Evolutionary conservation across 1,140 invertebrate species (phyloP), one percentile per base, ranked within the genome.

Genomic region (Mizuhopecten yessoensis): DNA sequence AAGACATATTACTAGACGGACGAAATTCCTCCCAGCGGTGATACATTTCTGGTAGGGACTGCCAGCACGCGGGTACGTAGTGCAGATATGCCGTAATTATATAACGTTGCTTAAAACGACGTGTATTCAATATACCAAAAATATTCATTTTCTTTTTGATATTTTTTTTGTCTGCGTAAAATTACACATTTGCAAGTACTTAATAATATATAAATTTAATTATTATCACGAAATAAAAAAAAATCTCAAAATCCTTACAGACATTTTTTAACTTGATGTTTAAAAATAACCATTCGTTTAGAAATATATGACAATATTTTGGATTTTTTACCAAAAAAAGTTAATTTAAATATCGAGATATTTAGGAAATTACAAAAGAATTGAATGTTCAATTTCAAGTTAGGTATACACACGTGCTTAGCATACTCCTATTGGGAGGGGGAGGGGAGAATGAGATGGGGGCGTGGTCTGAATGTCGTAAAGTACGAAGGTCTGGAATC

Each of bases 1-100:
- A 75, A 75, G 23, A 75, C 57, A n/a, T 75, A 75, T 75, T 75
- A 75, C 57, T 29, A n/a, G 57, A 75, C 17, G n/a, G 57, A 75
- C 29, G n/a, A 75, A 75, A 75, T 75, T 75, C 57, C 17, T 75
- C 42, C 42, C 42, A 45, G 10, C 17, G 42, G 17, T 45, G 42
- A 45, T 10, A 39, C 9, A 39, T 39, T 57, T 23, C 45, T n/a
- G n/a, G 11, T 15, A 20, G 45, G 23, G n/a, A 29, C 57, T 75
- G 57, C 57, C 57, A 75, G 20, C 45, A 2, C 45, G n/a, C n/a
- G n/a, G 5, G 36, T 39, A 45, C 42, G 5, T 2, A 75, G 57
- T 75, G n/a, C 23, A 7, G 23, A n/a, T 75, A 17, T 17, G 2
- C n/a, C 5, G 11, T 75, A 75, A 75, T 75, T 75, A 75, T 29